Evolutionary conservation across 2,113 vertebrate species (phyloP), one percentile per base, ranked within the genome.

Genomic region (Tyto alba): DNA sequence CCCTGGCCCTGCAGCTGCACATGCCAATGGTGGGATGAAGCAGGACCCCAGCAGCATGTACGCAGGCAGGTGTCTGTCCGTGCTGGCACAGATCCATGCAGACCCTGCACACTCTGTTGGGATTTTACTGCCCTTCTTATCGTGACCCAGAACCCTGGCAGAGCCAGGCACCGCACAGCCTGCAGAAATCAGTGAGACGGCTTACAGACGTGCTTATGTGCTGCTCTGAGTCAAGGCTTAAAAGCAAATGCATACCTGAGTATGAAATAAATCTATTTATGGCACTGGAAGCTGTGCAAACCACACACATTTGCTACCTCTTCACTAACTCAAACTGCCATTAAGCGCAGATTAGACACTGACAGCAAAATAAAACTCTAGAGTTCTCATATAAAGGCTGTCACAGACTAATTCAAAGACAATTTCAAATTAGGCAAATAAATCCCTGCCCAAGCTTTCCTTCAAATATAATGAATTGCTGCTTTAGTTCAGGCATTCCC

Each of bases 391-490:
- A 60, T 14, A 29, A 87, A 78, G 68, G 23, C 43, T 75, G 68
- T 45, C 85, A 76, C 16, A 66, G 43, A 40, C 21, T 40, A 74
- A 90, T 78, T 86, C 60, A 93, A 92, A 92, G 76, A 32, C 80
- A 64, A 72, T 84, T 89, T 94, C 60, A 72, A 90, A 92, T 84
- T 48, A 87, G 64, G 73, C 13, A 74, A 87, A 72, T 48, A 93
- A 93, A 90, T 45, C 30, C 48, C 62, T 64, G 52, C 57, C 76
- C n/a, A 93, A 87, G 75, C 62, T 68, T 94, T 36, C 34, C 64
- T 90, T 91, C 69, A 60, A 64, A 64, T 64, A 29, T 17, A 79
- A 78, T 19, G 40, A 77, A 86, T 72, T 7, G 9, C 63, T 45
- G 25, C 19, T 80, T 90, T 71, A 71, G 47, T 71, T 85, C 68